Evolutionary conservation across 2,113 vertebrate species (phyloP), one percentile per base, ranked within the genome.

Genomic region (Struthidea cinerea): DNA sequence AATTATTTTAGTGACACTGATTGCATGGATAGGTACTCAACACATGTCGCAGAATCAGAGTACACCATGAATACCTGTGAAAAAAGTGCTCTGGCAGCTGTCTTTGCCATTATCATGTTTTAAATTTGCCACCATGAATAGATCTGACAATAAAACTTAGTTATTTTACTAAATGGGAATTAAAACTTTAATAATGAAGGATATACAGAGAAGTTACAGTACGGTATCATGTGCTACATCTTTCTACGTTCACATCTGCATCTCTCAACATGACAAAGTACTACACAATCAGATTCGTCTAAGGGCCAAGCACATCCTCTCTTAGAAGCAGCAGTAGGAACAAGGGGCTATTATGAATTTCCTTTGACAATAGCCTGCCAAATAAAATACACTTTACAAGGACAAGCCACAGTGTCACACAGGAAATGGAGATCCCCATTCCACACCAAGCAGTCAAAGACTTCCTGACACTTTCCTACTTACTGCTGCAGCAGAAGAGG

Each of bases 321-420:
- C 13, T 46, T 42, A 75, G 44, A 77, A 77, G 59, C 14, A 82
- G 52, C 22, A 73, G 28, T 13, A 63, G 49, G 44, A 91, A 77
- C 13, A n/a, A 64, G 42, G 8, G 6, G 5, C 23, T 71, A 5
- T 63, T 55, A 44, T 0, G 3, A 65, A 80, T 30, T 73, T 47
- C 32, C 37, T 56, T 19, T 47, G 46, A 56, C 39, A 71, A 39
- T 2, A 55, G 18, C 10, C 18, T 50, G 60, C 10, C 39, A 90
- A 56, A 87, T 37, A 84, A 81, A 94, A 73, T 23, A 24, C 1
- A 12, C 10, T 85, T 78, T 60, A 49, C 17, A 35, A 39, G n/a
- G 50, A 74, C 16, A 57, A 61, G 21, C 11, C 23, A 50, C 7
- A 6, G 14, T 22, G 18, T 53, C 12, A 56, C 0, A 0, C 12